Conservation (phyloP, 2,113 vertebrate genomes). For the Nothocercus nigrocapillus region DNA sequence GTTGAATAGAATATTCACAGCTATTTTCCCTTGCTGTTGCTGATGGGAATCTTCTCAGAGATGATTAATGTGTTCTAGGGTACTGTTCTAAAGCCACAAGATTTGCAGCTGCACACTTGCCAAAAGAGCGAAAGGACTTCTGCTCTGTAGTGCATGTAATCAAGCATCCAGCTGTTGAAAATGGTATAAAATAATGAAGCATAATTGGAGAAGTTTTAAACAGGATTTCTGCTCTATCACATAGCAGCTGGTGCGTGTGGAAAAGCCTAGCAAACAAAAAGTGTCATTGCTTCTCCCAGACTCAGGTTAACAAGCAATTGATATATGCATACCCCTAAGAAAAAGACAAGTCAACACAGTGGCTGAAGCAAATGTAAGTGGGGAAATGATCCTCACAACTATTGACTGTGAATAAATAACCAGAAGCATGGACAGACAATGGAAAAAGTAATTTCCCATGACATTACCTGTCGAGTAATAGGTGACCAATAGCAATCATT, state of each 20-base stretch:
- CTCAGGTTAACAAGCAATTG: conserved; percentile 21
- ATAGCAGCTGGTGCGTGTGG: conserved; percentile 43
- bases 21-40: neutral
- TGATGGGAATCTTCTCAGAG: conserved; percentile 11
- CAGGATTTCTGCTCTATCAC: conserved; percentile 36
- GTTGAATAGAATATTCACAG: neutral
- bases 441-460: conserved; percentile 30
- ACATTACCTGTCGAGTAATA: conserved; percentile 9
- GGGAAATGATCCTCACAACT: conserved; percentile 1
- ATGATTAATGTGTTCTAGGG: conserved; percentile 49
- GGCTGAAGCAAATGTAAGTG: neutral
- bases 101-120: conserved; percentile 59
- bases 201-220: conserved; percentile 55
- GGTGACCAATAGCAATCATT: conserved; percentile 6
- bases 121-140: conserved; percentile 48
- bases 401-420: conserved; percentile 31
- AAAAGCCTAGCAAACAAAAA: conserved; percentile 44
- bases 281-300: neutral
- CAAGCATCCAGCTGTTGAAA: conserved; percentile 69
- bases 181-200: conserved; percentile 57
- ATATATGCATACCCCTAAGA: conserved; percentile 20
- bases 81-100: conserved; percentile 30
- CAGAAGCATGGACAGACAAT: conserved; percentile 5
- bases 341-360: neutral
- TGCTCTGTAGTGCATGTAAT: conserved; percentile 50